These are phyloP conservation scores for Chymomyza caudatula DNA, from an alignment of 2,888 invertebrate genomes.

Conservation along the genomic window DNA sequence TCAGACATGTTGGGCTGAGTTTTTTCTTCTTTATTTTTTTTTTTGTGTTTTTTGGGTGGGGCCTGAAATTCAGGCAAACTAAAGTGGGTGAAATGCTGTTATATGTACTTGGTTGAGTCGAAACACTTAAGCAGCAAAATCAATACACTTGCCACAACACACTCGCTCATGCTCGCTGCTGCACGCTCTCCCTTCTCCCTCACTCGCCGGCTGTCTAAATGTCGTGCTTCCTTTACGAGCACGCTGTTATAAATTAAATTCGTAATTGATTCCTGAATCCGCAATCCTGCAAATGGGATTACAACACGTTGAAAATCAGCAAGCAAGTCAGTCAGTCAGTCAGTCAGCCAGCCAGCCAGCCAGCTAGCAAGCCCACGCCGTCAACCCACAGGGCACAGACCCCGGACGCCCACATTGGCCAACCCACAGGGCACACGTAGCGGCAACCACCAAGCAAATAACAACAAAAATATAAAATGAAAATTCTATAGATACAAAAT, in stretches of 20 bases:
- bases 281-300: constrained; percentile 74
- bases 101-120: neutral
- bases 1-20: constrained; percentile 33
- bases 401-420: constrained; percentile 2
- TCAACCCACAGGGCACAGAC: constrained; percentile 12
- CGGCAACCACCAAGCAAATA: constrained; percentile 7
- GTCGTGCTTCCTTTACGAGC: constrained; percentile 53
- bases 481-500: constrained; percentile 55
- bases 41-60: neutral
- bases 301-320: constrained; percentile 70
- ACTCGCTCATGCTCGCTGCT: too few species aligned
- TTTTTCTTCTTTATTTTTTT: neutral
- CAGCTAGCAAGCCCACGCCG: constrained; percentile 9
- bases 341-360: constrained; percentile 1
- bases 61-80: neutral
- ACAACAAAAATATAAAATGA: neutral
- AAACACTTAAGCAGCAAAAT: constrained; percentile 49
- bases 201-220: constrained; percentile 38
- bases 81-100: constrained; percentile 22
- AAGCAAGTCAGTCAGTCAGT: constrained; percentile 12
- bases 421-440: constrained; percentile 6
- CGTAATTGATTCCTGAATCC: constrained; percentile 75
- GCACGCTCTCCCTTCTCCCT: neutral
- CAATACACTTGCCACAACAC: constrained; percentile 32
- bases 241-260: constrained; percentile 70